Percentiles rank a stretch among this genome's conserved stretches.
Conservation (phyloP, 1,140 invertebrate genomes). For the Drosophila pectinifera region DNA sequence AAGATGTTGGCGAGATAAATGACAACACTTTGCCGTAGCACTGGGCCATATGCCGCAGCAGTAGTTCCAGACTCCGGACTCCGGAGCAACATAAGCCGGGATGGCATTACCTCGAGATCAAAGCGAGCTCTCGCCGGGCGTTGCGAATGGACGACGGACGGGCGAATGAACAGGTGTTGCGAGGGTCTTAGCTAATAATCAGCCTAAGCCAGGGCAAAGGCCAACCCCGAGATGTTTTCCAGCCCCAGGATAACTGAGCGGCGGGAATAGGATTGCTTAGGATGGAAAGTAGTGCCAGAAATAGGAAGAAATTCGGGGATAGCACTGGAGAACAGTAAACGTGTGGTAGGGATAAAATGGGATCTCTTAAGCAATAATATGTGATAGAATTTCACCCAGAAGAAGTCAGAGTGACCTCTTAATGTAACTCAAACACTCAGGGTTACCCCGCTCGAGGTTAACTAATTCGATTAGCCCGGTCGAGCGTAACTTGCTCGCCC, state of each 20-base stretch:
- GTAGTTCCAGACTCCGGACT: neutral
- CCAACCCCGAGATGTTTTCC: slow-evolving; percentile 14
- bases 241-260: neutral
- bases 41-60: slow-evolving; percentile 46
- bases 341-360: neutral
- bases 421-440: no score
- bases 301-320: no score
- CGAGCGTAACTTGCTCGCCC: slow-evolving; percentile 4
- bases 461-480: slow-evolving; percentile 12
- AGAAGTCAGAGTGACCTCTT: neutral
- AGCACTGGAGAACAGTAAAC: no score
- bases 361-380: no score
- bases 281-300: neutral
- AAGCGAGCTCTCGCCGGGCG: slow-evolving; percentile 54
- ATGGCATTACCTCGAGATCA: slow-evolving; percentile 55
- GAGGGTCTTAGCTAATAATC: slow-evolving; percentile 52
- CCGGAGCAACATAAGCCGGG: slow-evolving; percentile 43
- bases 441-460: neutral
- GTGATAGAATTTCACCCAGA: neutral
- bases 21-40: slow-evolving; percentile 65
- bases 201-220: slow-evolving; percentile 4
- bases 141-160: slow-evolving; percentile 30
- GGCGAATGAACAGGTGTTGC: slow-evolving; percentile 14
- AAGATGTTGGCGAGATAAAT: slow-evolving; percentile 80
- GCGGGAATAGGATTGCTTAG: neutral